Evolutionary conservation across 2,888 invertebrate genomes (phyloP), one percentile per base, ranked within the genome.

Genomic region (Cheiracanthium punctorium): DNA sequence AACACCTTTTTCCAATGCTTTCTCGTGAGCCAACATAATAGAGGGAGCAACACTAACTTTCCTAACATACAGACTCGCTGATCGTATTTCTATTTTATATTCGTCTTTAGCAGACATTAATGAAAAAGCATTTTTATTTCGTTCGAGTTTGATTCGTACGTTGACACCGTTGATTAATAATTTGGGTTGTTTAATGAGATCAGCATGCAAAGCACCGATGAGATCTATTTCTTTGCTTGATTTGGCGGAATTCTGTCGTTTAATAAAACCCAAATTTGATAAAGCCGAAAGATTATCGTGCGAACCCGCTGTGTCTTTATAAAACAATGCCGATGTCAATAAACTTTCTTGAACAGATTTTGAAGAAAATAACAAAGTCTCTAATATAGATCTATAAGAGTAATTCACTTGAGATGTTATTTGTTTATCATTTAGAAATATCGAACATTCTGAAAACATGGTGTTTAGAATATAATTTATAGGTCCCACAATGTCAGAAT

Each of bases 381-480:
- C 52, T 17, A 52, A 20, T 8, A 8, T 8, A n/a, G 8, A 8
- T 8, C 52, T 5, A 52, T 52, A 52, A 52, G 52, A 5, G 14
- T 52, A 52, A 20, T 52, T 52, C 14, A 17, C 52, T 52, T 52
- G 52, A 5, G 52, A n/a, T 5, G 52, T n/a, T 5, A 52, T 20
- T 52, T 52, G 52, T 17, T 52, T 52, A 17, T 17, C 52, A 52
- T 52, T 52, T 37, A 37, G 10, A 37, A 72, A 77, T 10, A 77
- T 32, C 5, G 28, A 41, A 12, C 71, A 43, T 48, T 82, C 65
- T 1, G 71, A 82, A 28, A 82, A 82, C 43, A 71, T 33, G 1
- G 82, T 77, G 28, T 77, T 82, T 28, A 82, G 37, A 33, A 82
- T 30, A 43, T 77, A 72, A 65, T 77, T 77, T 0, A 71, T 12